These are phyloP conservation scores for Pseudotriccus pelzelni DNA, from an alignment of 2,797 vertebrate species.

Conservation along the genomic window DNA sequence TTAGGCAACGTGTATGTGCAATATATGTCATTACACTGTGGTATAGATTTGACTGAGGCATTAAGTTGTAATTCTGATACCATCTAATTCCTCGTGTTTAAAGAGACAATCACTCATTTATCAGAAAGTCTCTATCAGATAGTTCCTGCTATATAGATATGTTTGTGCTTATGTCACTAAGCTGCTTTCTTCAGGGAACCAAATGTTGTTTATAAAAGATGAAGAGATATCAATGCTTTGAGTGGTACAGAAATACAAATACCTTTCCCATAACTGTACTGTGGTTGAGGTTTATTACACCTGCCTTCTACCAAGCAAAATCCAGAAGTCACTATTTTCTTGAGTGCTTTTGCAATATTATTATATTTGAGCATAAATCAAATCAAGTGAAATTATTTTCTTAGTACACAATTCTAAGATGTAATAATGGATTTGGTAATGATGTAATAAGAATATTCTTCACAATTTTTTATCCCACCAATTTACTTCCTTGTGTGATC, in stretches of 20 bases:
- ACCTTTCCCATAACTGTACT: neutral
- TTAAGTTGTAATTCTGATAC: neutral
- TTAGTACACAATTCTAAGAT: neutral
- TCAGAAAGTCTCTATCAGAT: neutral
- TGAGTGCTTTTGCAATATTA: neutral
- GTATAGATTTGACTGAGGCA: neutral
- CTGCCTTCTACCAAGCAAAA: neutral
- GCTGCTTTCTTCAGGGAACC: neutral
- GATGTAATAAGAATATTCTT: neutral
- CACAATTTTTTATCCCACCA: neutral
- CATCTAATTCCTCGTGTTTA: neutral
- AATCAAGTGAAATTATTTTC: neutral
- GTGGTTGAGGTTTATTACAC: neutral
- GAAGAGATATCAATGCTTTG: neutral
- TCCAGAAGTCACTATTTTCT: neutral
- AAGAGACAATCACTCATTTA: neutral
- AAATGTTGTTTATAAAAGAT: neutral
- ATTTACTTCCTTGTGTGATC: neutral
- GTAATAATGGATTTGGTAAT: neutral
- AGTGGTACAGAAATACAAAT: neutral
- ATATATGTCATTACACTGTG: neutral
- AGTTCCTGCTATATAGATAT: neutral
- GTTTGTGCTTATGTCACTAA: neutral
- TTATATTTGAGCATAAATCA: neutral
- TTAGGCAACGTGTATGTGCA: neutral